phyloP scores from a whole-genome alignment of 2,797 vertebrate species.

The Tokudaia muenninki region DNA sequence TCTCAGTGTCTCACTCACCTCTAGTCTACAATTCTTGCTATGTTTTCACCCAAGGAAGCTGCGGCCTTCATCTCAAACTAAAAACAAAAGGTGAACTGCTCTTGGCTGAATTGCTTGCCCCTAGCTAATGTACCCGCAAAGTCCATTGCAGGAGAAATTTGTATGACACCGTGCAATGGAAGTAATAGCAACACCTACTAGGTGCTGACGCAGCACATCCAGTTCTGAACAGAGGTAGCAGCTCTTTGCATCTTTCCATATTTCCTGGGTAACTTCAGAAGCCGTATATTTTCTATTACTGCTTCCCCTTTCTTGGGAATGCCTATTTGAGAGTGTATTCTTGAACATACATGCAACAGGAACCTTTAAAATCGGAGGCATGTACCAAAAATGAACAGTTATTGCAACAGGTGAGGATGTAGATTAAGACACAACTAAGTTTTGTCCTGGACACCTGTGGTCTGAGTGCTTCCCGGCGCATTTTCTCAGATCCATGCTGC shows the following conservation, averaged over 20 bases:
- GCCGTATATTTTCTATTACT: neutral
- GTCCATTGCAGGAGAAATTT: neutral
- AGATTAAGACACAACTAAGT: neutral
- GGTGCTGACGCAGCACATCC: neutral
- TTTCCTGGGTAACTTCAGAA: neutral
- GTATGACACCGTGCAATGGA: neutral
- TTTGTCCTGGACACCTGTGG: neutral
- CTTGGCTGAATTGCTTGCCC: neutral
- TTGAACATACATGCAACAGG: neutral
- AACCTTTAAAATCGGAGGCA: slow-evolving; percentile 7
- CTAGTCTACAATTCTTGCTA: neutral
- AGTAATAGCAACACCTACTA: neutral
- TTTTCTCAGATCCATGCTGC: neutral
- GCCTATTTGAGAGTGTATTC: neutral
- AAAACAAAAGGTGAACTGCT: neutral
- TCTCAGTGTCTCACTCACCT: neutral
- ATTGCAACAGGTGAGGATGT: neutral
- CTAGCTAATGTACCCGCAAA: neutral
- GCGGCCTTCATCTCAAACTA: neutral
- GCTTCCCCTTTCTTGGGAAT: neutral
- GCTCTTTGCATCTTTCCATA: neutral
- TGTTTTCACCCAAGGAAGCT: slow-evolving; percentile 4
- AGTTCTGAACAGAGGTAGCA: neutral
- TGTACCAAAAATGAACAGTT: neutral
- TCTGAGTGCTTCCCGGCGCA: neutral